Evolutionary conservation across 2,888 invertebrate genomes (phyloP), one percentile per base, ranked within the genome.

Genomic region (Lasioglossum pauxillum): DNA sequence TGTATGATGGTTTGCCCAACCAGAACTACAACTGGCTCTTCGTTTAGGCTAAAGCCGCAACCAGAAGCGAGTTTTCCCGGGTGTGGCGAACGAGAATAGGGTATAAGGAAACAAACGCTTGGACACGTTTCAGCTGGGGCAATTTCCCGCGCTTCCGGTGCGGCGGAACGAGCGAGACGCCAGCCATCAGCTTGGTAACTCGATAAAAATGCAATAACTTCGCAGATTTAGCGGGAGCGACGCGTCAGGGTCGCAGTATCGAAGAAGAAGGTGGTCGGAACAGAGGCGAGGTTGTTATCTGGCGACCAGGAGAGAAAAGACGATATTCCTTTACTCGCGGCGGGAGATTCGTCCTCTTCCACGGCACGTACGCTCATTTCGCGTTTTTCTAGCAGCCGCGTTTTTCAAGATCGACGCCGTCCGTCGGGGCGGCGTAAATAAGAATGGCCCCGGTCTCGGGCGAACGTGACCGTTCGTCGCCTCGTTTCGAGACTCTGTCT

Each of bases 291-390:
- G 10, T n/a, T 53, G 53, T 10, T 53, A n/a, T 53, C 53, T 53
- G 27, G 12, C 14, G 27, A 67, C 46, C 53, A 31, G n/a, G 19
- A n/a, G 19, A 27, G 41, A 19, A 74, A 73, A n/a, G 72, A 73
- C 44, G 60, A 38, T 46, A 60, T 75, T 64, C 72, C 41, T 71
- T 73, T 74, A 60, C 75, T 75, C 46, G 23, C 35, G 44, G 72
- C 60, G 73, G 44, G 46, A 78, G n/a, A 84, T 78, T 73, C 78
- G 72, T 75, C 53, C 53, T 71, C 78, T 10, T 19, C 31, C 44
- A 27, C 49, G 41, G 41, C 78, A 78, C 84, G 84, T 72, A 82
- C 46, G 41, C 69, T 84, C 78, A 75, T 84, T 72, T 84, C 75
- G 64, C 35, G 75, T 19, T 73, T 73, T 67, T 35, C 35, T n/a